Evolutionary conservation across 2,888 invertebrate genomes (phyloP), one percentile per base, ranked within the genome.

Genomic region (Platypus cylindrus): DNA sequence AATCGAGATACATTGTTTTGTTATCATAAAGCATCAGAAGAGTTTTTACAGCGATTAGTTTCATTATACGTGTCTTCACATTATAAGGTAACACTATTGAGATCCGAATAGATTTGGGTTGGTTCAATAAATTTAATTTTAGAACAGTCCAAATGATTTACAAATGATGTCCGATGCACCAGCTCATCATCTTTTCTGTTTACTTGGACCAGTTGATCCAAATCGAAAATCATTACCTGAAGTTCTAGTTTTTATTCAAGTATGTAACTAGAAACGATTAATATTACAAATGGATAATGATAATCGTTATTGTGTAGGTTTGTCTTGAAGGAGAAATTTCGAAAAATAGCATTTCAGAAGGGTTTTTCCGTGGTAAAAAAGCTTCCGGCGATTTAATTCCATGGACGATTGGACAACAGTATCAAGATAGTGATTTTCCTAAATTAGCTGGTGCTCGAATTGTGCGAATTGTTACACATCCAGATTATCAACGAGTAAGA

Each of bases 91-190:
- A 52, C 46, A 38, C 27, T 30, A 11, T 24, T n/a, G n/a, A n/a
- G n/a, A n/a, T n/a, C n/a, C n/a, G n/a, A n/a, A n/a, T n/a, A n/a
- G n/a, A n/a, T n/a, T n/a, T n/a, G n/a, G n/a, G n/a, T n/a, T n/a
- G n/a, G n/a, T n/a, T n/a, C n/a, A n/a, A n/a, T n/a, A n/a, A n/a
- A n/a, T 15, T 27, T 14, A 38, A 41, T 53, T 53, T 34, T 62
- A 84, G 78, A 99, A 98, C 66, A 87, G 87, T 36, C 98, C 98
- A 0, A 95, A 99, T 64, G 98, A 99, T 67, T 68, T 98, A 25
- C 97, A 98, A 66, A 79, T 98, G 73, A 73, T 99, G 66, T 91
- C 95, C 9, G 98, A 99, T 64, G 97, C 98, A 11, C 97, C 98
- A 0, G 94, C 94, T 1, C 98, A 99, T 65, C 89, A 94, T 59